Conservation (phyloP, 1,140 invertebrate species). For the Tribolium castaneum region DNA sequence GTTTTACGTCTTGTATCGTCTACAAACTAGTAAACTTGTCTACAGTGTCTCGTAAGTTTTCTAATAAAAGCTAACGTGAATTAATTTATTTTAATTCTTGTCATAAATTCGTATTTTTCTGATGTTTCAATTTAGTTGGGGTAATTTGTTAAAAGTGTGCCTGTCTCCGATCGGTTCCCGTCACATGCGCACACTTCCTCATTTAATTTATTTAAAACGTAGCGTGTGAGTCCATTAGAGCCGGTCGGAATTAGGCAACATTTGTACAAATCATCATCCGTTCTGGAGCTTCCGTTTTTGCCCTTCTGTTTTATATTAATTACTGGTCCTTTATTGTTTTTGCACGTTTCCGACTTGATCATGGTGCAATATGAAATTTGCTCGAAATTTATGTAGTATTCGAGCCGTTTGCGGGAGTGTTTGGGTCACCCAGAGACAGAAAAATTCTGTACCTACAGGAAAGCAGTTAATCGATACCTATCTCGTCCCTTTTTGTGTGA, state of each 20-base stretch:
- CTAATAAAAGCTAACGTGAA: background rate
- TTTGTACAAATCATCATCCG: slow-evolving; percentile 34
- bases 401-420: slow-evolving; percentile 5
- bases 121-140: background rate
- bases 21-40: background rate
- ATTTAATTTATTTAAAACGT: slow-evolving; percentile 25
- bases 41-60: background rate
- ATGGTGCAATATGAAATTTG: slow-evolving; percentile 20
- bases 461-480: slow-evolving; percentile 27
- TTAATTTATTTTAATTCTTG: background rate
- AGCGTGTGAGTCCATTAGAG: slow-evolving; percentile 11
- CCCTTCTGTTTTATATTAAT: slow-evolving; percentile 27
- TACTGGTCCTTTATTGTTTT: slow-evolving; percentile 30
- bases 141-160: background rate
- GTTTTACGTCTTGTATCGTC: background rate
- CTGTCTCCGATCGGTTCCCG: background rate
- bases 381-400: slow-evolving; percentile 14
- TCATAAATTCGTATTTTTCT: background rate
- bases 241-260: slow-evolving; percentile 20
- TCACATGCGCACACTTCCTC: background rate
- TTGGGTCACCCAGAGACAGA: background rate
- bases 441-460: background rate
- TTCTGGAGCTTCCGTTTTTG: slow-evolving; percentile 22
- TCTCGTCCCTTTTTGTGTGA: background rate
- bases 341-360: slow-evolving; percentile 27